Evolutionary conservation across 2,888 invertebrate species (phyloP), one percentile per base, ranked within the genome.

Genomic region (Macaria liturata): DNA sequence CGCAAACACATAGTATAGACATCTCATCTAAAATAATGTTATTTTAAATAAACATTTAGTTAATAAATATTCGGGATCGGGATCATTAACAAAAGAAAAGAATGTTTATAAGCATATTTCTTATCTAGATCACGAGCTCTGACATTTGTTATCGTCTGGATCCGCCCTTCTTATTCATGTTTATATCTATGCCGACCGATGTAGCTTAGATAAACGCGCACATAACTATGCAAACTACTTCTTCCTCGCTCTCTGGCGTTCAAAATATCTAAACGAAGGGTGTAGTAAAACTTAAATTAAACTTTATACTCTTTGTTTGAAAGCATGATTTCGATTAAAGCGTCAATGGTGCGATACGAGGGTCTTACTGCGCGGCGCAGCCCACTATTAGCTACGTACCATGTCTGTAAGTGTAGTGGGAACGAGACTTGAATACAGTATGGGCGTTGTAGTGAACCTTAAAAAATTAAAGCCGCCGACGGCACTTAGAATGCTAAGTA

Each of bases 221-320:
- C 84, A 86, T 88, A 86, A 80, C 86, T 87, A 88, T 88, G 85
- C 85, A 88, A 88, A 88, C 86, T 86, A 84, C 83, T 83, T 80
- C 78, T 76, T 72, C 61, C 20, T 56, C 66, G 65, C 4, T 56
- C 43, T 44, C 49, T 31, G 30, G 30, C 54, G 57, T 37, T 32
- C 52, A 81, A 64, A 69, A 67, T n/a, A 37, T 39, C 80, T 47
- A 68, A 84, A 78, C 68, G 65, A 37, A 57, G 39, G 32, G 46
- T 4, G 48, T 53, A 45, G 49, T 9, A 39, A 72, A 76, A 73
- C 39, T 63, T 45, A 85, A 70, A 76, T 61, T 69, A 69, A 71
- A 76, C 85, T 77, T 71, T 84, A 83, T 60, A 31, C 39, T 52
- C 34, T 53, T 50, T 32, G 20, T 42, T 51, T 60, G 61, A 83